These are phyloP conservation scores for Sebastes steindachneri DNA, from an alignment of 2,797 vertebrate genomes.

Conservation along the genomic window DNA sequence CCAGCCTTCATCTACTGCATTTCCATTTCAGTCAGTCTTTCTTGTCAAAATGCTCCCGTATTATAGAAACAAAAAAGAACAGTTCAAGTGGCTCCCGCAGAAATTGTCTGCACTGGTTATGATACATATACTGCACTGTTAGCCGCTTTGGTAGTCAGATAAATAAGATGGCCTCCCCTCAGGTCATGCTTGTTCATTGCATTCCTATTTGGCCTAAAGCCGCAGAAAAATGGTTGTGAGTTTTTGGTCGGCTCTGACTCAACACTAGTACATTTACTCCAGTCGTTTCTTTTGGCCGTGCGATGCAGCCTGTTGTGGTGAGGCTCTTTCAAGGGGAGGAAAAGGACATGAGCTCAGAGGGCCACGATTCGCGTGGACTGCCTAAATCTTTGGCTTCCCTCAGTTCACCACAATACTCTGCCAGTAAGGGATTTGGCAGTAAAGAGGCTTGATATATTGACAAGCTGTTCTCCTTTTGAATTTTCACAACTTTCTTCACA, in stretches of 20 bases:
- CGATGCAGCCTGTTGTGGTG: constrained; percentile 52
- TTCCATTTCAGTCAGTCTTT: constrained; percentile 57
- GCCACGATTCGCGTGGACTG: constrained; percentile 31
- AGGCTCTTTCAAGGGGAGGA: constrained; percentile 13
- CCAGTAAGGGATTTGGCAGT: constrained; percentile 39
- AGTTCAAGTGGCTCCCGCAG: constrained; percentile 40
- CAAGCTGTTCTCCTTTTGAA: constrained; percentile 11
- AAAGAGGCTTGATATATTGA: constrained; percentile 18
- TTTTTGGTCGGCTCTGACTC: constrained; percentile 52
- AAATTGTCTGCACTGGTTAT: constrained; percentile 18
- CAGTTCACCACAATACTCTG: constrained; percentile 14
- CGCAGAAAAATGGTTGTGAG: constrained; percentile 14
- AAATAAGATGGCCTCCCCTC: constrained; percentile 19
- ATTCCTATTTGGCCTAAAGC: constrained; percentile 48
- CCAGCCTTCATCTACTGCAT: constrained; percentile 53
- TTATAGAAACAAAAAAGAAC: neutral
- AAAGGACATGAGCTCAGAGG: constrained; percentile 24
- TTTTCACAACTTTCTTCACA: neutral
- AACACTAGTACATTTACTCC: constrained; percentile 57
- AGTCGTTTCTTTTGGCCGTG: constrained; percentile 62
- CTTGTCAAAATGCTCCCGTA: constrained; percentile 18
- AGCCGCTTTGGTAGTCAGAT: constrained; percentile 12
- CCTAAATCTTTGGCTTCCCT: constrained; percentile 24
- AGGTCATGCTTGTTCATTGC: constrained; percentile 34
- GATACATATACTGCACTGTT: constrained; percentile 8